A percentile compares a stretch with the other conserved stretches of the same genome.
phyloP scores from a whole-genome alignment of 2,888 invertebrate genomes.

The Cosmia trapezina region DNA sequence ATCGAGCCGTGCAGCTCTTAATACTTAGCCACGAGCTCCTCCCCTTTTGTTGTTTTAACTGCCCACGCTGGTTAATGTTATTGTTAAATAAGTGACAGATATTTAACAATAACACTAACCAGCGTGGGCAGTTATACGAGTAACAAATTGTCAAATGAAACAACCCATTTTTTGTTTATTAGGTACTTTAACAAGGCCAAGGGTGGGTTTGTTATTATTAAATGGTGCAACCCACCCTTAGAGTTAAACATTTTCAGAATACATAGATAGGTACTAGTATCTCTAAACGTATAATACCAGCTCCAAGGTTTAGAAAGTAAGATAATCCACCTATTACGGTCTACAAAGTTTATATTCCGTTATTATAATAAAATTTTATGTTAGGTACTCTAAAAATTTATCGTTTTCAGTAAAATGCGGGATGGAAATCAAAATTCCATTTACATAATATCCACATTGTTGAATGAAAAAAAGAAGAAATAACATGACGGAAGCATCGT shows the following conservation, averaged over 20 bases:
- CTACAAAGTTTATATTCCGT: conserved; percentile 22
- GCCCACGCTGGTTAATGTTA: no score
- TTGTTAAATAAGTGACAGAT: no score
- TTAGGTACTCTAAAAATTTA: conserved; percentile 44
- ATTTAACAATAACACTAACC: no score
- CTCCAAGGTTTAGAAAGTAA: neutral
- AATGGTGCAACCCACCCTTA: no score
- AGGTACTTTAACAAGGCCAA: no score
- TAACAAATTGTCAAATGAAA: no score
- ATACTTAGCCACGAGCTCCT: no score
- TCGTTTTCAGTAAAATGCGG: conserved; percentile 31
- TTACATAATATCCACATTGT: conserved; percentile 27
- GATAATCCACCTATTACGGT: conserved; percentile 7
- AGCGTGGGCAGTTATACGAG: no score
- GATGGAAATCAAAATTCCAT: conserved; percentile 41
- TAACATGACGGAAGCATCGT: neutral
- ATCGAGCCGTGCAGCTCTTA: no score
- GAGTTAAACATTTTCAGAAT: neutral
- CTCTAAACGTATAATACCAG: neutral
- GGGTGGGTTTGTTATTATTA: no score
- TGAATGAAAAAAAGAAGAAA: conserved; percentile 11
- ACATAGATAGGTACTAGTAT: neutral
- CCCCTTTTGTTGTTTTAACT: no score
- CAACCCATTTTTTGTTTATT: no score
- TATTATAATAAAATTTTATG: conserved; percentile 39